Evolutionary conservation across 2,888 invertebrate species (phyloP), one percentile per base, ranked within the genome.

Genomic region (Ormyrus rosae): DNA sequence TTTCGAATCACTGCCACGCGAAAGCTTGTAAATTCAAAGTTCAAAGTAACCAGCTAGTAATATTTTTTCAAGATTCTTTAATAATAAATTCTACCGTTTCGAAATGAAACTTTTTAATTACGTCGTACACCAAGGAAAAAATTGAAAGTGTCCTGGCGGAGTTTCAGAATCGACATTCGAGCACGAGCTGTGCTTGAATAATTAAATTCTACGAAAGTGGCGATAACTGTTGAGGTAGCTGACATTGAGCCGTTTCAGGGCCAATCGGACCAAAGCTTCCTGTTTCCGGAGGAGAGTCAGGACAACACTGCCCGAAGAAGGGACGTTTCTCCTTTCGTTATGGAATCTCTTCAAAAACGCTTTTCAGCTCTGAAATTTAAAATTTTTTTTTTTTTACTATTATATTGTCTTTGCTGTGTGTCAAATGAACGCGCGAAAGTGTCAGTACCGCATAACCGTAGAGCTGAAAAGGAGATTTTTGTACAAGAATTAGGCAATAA

Each of bases 241-340:
- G 88, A 85, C 86, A 88, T 89, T 89, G 89, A 90, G 88, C 88
- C 87, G 88, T 90, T 89, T 87, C 89, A 88, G 89, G 88, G 88
- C 89, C 89, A 87, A 88, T 89, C 88, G 88, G 87, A 86, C 86
- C 87, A 87, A 88, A 88, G 85, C 83, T 87, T 86, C 86, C 87
- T 83, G 85, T 85, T 86, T 85, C 84, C n/a, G 55, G 50, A 74
- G 64, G 19, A 56, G n/a, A 53, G 19, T 11, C n/a, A n/a, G 13
- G 46, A 13, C 70, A 56, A 70, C 19, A 60, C n/a, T 48, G 55
- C 6, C 51, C 34, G 8, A 46, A 71, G 61, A 79, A 61, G 58
- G 53, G 19, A 68, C 51, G 50, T 69, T 60, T 61, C 0, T 53
- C n/a, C 56, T 6, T 46, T 65, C 7, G 50, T 64, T 73, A 51